Conservation (phyloP, 2,888 invertebrate species). For the Sinopyrophorus schimmeli region DNA sequence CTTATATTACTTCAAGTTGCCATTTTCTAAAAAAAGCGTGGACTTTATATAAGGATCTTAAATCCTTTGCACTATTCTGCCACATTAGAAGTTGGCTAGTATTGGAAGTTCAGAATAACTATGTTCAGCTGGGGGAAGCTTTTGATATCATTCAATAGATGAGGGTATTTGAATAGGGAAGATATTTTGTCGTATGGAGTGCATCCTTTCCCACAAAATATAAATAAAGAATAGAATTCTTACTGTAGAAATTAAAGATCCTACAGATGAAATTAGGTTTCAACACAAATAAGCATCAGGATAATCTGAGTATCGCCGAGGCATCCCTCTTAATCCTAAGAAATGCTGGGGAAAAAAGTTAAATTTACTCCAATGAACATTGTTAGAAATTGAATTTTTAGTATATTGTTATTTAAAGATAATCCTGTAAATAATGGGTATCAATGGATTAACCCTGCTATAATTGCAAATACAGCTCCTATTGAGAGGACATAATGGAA, state of each 20-base stretch:
- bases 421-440: constrained; percentile 70
- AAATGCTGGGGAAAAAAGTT: constrained; percentile 85
- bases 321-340: constrained; percentile 70
- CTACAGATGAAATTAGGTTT: constrained; percentile 70
- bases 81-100: no score
- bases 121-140: no score
- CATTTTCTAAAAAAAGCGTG: constrained; percentile 1
- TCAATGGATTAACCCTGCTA: constrained; percentile 73
- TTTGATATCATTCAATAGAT: constrained; percentile 4
- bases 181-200: no score
- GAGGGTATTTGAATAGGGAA: no score
- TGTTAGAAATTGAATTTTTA: constrained; percentile 70
- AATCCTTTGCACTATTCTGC: no score
- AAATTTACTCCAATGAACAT: constrained; percentile 79
- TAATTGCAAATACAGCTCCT: constrained; percentile 77
- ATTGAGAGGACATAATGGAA: constrained; percentile 82
- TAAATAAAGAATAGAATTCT: constrained; percentile 63
- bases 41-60: not conserved
- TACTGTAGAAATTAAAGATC: constrained; percentile 63
- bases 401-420: constrained; percentile 60
- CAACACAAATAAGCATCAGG: constrained; percentile 67
- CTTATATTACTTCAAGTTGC: not conserved
- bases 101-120: constrained; percentile 3
- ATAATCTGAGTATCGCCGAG: constrained; percentile 76
- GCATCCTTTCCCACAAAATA: constrained; percentile 67